Evolutionary conservation across 2,797 vertebrate genomes (phyloP), one percentile per base, ranked within the genome.

Genomic region (Coregonus suidteri): DNA sequence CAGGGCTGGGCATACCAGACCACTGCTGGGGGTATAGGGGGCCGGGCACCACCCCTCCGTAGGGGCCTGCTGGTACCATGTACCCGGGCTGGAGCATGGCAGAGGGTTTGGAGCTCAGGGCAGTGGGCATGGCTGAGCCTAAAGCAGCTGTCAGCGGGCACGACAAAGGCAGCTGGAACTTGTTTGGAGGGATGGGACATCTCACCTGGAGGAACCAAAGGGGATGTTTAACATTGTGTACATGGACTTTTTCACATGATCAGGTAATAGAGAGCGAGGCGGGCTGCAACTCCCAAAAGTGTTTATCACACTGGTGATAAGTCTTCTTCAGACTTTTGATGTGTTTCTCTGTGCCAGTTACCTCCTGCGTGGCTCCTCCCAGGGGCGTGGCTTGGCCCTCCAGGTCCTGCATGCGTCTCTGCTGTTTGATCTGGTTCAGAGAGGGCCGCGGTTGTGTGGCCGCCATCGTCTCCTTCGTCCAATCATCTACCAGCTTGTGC

Each of bases 401-500:
- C 90, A 96, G 94, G 88, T 95, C 95, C 75, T 94, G 95, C 88
- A 93, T 91, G 83, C 94, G 95, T 91, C 93, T 95, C 69, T 96
- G 96, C 90, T 96, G 95, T 92, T 96, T 97, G 84, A 97, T 95
- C 90, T 98, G 97, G 88, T 97, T 98, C 82, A 97, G 92, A 4
- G 96, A 96, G 77, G 96, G 96, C 79, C 96, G 96, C 31, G 94
- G 85, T 35, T 96, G 96, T 16, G 93, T 83, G 70, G 94, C 90
- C 1, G 95, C 95, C 1, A 94, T 90, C 0, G 96, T 96, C 93
- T 96, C 97, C 89, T 95, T 96, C 0, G 97, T 94, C 97, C 97
- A 98, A 87, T 98, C 96, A 15, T 99, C 97, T 66, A 98, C 96
- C 75, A 98, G 93, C 89, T 97, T 97, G 93, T 97, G 97, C 74